phyloP scores from a whole-genome alignment of 2,888 invertebrate genomes.

The Clepsis dumicolana region DNA sequence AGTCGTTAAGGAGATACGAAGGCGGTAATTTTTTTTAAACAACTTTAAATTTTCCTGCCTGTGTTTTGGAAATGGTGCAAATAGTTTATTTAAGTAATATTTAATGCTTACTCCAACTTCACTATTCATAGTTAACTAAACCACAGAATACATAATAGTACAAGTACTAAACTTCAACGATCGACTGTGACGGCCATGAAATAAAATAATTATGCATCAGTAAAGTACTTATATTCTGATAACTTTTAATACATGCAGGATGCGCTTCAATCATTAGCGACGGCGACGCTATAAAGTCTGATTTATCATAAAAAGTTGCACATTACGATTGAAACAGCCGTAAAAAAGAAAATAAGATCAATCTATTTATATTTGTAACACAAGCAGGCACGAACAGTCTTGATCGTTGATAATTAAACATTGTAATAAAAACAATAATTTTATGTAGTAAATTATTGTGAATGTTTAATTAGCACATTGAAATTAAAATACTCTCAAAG shows the following conservation, averaged over 20 bases:
- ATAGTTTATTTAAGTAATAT: too few relatives aligned
- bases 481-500: too few relatives aligned
- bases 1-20: conserved; percentile 18
- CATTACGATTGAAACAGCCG: conserved; percentile 78
- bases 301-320: conserved; percentile 83
- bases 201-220: too few relatives aligned
- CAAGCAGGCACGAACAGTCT: conserved; percentile 50
- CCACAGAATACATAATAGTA: too few relatives aligned
- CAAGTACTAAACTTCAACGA: too few relatives aligned
- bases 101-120: too few relatives aligned
- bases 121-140: too few relatives aligned
- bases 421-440: background rate
- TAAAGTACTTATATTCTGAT: background rate
- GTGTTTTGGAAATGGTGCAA: background rate
- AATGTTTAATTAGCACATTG: too few relatives aligned
- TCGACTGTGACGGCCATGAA: too few relatives aligned
- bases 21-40: background rate
- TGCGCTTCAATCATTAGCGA: conserved; percentile 61
- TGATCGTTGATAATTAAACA: conserved; percentile 53
- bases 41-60: background rate
- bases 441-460: background rate
- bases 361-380: conserved; percentile 77
- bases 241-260: conserved; percentile 51
- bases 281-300: conserved; percentile 69
- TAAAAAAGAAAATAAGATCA: conserved; percentile 81